Base-by-base conservation (phyloP, 2,888 invertebrate species). In the Crocallis elinguaria region DNA sequence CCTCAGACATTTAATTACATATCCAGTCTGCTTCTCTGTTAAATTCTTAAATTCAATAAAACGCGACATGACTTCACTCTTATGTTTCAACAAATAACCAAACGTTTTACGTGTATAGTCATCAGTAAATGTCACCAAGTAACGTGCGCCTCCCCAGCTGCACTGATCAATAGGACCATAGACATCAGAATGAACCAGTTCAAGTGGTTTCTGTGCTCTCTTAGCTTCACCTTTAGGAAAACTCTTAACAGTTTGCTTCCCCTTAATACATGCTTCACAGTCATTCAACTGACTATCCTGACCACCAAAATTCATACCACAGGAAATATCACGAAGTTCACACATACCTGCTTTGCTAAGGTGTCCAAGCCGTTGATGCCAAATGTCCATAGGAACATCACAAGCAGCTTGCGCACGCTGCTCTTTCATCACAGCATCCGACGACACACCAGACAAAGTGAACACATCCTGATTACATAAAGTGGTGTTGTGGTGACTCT, bases 11-110 rank as follows among this genome's bases (percentile, higher is more conserved):
- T 56, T 52, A 1, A 59, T 38, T 19, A 38, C 38, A 1, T 13
- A 17, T 9, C 16, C 32, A 3, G 44, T 51, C 29, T 59, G 39
- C n/a, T 38, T 44, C 39, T 54, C 54, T 6, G 49, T 53, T 1
- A 43, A 5, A 8, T 0, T 12, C 13, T 52, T 37, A 36, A 53
- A 60, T 13, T 12, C 2, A 8, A 23, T 12, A 23, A 37, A 37
- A 1, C 1, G 11, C 2, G 8, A 7, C 1, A 17, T 4, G 0
- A 35, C 17, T 4, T 35, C 11, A 11, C 1, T 3, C n/a, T 35
- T 35, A 11, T n/a, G n/a, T 7, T 17, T 17, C 16, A 35, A 2
- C 4, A 35, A n/a, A 29, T 29, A 29, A 6, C 11, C 29, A 29
- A 29, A 29, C 6, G 14, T 19, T 17, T 17, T 17, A n/a, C 35